A percentile compares a stretch with the other conserved stretches of the same genome.
Conservation (phyloP, 2,113 vertebrate species). For the Ageneiosus marmoratus region DNA sequence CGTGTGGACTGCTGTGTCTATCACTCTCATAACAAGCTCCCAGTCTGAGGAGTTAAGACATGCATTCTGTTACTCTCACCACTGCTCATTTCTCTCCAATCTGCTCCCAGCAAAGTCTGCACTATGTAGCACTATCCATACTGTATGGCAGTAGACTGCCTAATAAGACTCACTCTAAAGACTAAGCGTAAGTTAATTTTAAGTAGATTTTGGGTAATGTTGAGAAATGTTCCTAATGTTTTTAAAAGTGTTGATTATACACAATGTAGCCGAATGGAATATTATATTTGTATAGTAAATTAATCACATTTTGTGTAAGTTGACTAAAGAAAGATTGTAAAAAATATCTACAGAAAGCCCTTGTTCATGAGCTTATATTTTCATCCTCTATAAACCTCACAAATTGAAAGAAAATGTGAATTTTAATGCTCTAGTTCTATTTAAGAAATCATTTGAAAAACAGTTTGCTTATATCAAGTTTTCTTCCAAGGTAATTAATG, state of each 20-base stretch:
- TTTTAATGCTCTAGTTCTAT: conserved; percentile 67
- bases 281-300: neutral
- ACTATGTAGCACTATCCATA: conserved; percentile 4
- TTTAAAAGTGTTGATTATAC: neutral
- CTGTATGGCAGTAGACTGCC: neutral
- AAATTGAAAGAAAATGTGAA: neutral
- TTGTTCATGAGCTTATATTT: neutral
- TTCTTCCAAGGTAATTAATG: conserved; percentile 88
- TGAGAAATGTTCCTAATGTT: neutral
- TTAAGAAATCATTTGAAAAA: conserved; percentile 83
- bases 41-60: conserved; percentile 53
- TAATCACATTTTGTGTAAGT: neutral
- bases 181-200: neutral
- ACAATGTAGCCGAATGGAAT: neutral
- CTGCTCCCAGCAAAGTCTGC: conserved; percentile 32
- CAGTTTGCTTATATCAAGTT: conserved; percentile 70
- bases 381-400: neutral
- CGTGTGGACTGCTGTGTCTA: conserved; percentile 63
- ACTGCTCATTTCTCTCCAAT: conserved; percentile 54
- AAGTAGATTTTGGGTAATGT: neutral
- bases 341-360: neutral
- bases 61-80: conserved; percentile 53
- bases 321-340: neutral
- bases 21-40: conserved; percentile 61
- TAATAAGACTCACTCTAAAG: neutral